Percentiles rank a stretch among this genome's conserved stretches.
Conservation (phyloP, 2,113 vertebrate genomes). For the Coturnix japonica region DNA sequence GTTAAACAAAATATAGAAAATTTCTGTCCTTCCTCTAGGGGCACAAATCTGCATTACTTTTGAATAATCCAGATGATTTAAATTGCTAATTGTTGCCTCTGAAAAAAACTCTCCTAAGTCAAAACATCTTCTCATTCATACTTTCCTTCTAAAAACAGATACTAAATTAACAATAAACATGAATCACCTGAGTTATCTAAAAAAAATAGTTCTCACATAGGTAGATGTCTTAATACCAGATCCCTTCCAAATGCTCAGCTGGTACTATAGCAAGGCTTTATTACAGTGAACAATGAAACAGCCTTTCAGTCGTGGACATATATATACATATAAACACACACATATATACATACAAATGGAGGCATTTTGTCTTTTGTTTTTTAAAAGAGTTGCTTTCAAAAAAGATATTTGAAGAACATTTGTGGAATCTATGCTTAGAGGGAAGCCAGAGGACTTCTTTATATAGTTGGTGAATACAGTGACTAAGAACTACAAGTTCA, state of each 20-base stretch:
- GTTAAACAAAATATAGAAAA: not conserved
- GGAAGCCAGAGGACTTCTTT: not conserved
- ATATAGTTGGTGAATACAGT: not conserved
- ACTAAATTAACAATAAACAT: not conserved
- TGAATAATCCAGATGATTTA: not conserved
- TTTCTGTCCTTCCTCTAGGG: not conserved
- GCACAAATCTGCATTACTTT: not conserved
- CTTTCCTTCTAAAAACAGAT: not conserved
- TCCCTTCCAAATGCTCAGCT: not conserved
- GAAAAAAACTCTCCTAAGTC: not conserved
- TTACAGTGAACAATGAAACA: not conserved
- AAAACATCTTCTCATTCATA: not conserved
- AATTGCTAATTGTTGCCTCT: not conserved
- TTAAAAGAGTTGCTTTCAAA: not conserved
- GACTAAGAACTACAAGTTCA: not conserved
- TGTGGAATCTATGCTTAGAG: not conserved
- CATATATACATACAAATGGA: not conserved
- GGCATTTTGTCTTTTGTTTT: not conserved
- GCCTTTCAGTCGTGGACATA: not conserved
- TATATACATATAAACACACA: not conserved
- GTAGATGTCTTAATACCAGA: not conserved
- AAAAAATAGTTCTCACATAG: not conserved
- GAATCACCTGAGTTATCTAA: not conserved
- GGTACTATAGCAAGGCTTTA: not conserved
- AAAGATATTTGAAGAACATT: not conserved